These are phyloP conservation scores for Globodera ellingtonae DNA, from an alignment of 1,140 invertebrate species.

Conservation along the genomic window DNA sequence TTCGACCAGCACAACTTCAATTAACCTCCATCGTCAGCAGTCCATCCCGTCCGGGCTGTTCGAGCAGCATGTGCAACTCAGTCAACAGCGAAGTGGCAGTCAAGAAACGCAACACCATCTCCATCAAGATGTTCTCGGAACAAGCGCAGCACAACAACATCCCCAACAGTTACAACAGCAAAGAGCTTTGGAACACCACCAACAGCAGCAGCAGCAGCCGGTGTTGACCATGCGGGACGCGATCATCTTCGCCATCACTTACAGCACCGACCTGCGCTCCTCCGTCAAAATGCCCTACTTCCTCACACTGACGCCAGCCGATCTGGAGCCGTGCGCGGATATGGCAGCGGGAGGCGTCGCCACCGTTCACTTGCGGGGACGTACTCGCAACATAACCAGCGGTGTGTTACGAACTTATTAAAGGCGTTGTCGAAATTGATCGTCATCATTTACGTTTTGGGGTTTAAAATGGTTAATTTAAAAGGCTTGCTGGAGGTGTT, in stretches of 20 bases:
- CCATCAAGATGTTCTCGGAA: neutral
- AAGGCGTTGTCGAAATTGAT: neutral
- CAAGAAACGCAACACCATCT: neutral
- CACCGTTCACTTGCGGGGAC: constrained; percentile 12
- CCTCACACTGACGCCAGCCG: constrained; percentile 33
- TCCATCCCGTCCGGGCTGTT: neutral
- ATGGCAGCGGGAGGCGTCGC: constrained; percentile 17
- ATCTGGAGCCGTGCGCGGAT: constrained; percentile 20
- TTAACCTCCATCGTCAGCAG: neutral
- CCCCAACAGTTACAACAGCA: neutral
- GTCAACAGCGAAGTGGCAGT: neutral
- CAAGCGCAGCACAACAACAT: neutral
- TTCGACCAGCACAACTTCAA: neutral
- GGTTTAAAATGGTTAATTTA: no score
- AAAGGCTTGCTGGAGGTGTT: no score
- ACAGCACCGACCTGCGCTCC: constrained; percentile 28
- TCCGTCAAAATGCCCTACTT: constrained; percentile 48
- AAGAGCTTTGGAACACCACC: neutral
- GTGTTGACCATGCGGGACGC: constrained; percentile 38
- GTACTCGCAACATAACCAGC: constrained; percentile 39
- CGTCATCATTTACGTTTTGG: no score
- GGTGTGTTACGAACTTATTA: constrained; percentile 4
- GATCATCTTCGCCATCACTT: constrained; percentile 45
- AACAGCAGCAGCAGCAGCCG: constrained; percentile 3
- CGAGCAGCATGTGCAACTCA: neutral